Conservation (phyloP, 2,113 vertebrate genomes). For the Chroicocephalus ridibundus region DNA sequence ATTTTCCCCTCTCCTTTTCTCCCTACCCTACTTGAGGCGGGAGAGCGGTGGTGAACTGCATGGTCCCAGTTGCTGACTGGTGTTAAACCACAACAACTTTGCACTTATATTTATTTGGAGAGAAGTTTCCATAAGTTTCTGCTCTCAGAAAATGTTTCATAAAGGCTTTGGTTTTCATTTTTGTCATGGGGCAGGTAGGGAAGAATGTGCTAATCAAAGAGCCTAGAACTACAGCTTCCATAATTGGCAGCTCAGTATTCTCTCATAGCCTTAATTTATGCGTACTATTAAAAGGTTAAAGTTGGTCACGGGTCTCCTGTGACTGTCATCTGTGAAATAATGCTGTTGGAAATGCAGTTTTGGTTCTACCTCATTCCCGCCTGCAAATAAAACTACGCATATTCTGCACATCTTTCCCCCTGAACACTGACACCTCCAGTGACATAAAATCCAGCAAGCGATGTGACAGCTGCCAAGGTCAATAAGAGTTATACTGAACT, state of each 20-base stretch:
- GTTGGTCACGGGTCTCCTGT: slow-evolving; percentile 42
- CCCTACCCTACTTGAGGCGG: neutral
- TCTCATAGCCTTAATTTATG: slow-evolving; percentile 17
- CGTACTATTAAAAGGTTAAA: slow-evolving; percentile 43
- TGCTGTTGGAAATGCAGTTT: slow-evolving; percentile 50
- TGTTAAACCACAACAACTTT: neutral
- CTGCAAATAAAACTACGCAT: slow-evolving; percentile 55
- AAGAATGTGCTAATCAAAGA: slow-evolving; percentile 39
- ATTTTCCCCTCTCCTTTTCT: neutral
- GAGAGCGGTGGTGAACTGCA: neutral
- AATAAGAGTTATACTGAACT: slow-evolving; percentile 70
- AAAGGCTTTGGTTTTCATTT: slow-evolving; percentile 14
- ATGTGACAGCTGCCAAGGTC: slow-evolving; percentile 74
- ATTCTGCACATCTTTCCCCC: slow-evolving; percentile 41
- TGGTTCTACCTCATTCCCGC: slow-evolving; percentile 27
- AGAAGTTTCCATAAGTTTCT: neutral
- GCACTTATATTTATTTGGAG: neutral
- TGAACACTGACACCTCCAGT: slow-evolving; percentile 62
- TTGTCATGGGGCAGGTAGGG: neutral
- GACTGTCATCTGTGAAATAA: slow-evolving; percentile 47
- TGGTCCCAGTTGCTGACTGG: neutral
- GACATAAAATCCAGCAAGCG: slow-evolving; percentile 63
- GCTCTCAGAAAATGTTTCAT: neutral
- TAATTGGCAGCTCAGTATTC: slow-evolving; percentile 43
- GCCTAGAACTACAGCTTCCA: slow-evolving; percentile 1